Evolutionary conservation across 2,797 vertebrate species (phyloP), one percentile per base, ranked within the genome.

Genomic region (Poeciliopsis presidionis): DNA sequence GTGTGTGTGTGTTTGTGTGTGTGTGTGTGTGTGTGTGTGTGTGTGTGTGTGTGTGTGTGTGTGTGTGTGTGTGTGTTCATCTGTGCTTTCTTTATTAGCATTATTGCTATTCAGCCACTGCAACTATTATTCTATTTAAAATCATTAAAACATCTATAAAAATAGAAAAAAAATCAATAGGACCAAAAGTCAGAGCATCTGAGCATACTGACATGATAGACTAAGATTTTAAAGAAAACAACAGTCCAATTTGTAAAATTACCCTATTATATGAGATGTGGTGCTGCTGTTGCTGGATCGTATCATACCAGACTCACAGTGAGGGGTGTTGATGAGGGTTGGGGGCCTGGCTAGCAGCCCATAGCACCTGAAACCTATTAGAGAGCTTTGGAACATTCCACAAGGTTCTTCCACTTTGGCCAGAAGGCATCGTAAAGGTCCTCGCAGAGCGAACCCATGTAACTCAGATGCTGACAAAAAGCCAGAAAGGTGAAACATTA

Each of bases 291-390:
- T 77, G 83, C 87, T 85, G 86, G 90, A 92, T 86, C 84, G 85
- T 90, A 90, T 92, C 88, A 85, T 90, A 91, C 84, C 83, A 90
- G 88, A 87, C 87, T 91, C 85, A 67, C 85, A 82, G 88, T 88
- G 79, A 80, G 84, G 79, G 85, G 91, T 80, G 83, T 82, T 87
- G 90, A 74, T 74, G 47, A 61, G 77, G 59, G 25, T 39, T 41
- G 73, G 90, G 87, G 90, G 89, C 77, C 92, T 95, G 94, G 94
- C 93, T 79, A 78, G 90, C 92, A 91, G 94, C 95, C 94, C 87
- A 81, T 91, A 93, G 93, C 95, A 96, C 95, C 95, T 96, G 95
- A 95, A 96, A 95, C 94, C 93, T 94, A 96, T 96, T 96, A 96
- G 91, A 93, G 93, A 91, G 93, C 90, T 94, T 92, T 92, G 93